A percentile compares a stretch with the other conserved stretches of the same genome.
Conservation (phyloP, 2,113 vertebrate species). For the Turdus rufiventris region DNA sequence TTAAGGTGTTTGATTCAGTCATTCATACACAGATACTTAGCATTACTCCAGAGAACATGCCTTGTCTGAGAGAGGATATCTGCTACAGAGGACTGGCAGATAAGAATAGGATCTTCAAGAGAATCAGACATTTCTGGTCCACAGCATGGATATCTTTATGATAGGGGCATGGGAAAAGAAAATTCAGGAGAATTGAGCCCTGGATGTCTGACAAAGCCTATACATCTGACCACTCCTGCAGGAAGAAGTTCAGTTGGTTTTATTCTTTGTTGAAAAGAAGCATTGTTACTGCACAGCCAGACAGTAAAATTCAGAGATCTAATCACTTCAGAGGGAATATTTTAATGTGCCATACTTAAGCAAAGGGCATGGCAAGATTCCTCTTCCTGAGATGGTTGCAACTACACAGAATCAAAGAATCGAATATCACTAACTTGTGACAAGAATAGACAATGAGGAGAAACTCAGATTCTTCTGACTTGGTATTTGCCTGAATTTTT, state of each 20-base stretch:
- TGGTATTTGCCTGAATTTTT: background rate
- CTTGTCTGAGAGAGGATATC: background rate
- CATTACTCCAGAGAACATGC: background rate
- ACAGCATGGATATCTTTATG: background rate
- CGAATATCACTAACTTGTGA: background rate
- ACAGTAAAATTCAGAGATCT: background rate
- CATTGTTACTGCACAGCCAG: background rate
- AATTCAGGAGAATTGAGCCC: background rate
- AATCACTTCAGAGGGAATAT: background rate
- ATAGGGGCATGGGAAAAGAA: accelerated
- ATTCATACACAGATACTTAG: background rate
- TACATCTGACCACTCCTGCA: background rate
- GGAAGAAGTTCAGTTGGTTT: background rate
- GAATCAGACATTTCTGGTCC: background rate
- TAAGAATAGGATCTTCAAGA: background rate
- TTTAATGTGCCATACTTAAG: background rate
- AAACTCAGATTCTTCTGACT: background rate
- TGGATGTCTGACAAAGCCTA: background rate
- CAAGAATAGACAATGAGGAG: background rate
- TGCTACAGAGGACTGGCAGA: background rate
- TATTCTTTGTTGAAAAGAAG: background rate
- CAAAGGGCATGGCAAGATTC: background rate
- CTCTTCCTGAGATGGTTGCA: background rate
- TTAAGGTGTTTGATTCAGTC: background rate
- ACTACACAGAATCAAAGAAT: background rate